A percentile compares a stretch with the other conserved stretches of the same genome.
These are phyloP conservation scores for Paedocypris micromegethes DNA, from an alignment of 2,797 vertebrate genomes.

Conservation along the genomic window DNA sequence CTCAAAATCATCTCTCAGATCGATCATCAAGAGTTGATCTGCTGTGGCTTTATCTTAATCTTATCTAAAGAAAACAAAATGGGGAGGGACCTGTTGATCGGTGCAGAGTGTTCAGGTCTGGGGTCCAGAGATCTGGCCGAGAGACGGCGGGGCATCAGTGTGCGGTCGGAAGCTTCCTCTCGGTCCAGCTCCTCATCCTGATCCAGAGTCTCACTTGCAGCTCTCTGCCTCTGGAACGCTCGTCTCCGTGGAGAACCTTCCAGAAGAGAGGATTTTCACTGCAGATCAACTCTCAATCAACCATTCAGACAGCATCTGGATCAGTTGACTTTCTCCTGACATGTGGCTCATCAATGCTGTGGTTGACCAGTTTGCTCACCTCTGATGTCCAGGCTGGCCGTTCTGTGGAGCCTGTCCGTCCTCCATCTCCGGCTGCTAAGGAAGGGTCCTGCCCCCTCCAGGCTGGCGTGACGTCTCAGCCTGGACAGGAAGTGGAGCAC, in stretches of 20 bases:
- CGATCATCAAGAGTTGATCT: too few relatives aligned
- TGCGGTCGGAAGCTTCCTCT: conserved; percentile 57
- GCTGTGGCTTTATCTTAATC: too few relatives aligned
- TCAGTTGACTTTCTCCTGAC: too few relatives aligned
- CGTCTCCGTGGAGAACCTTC: conserved; percentile 85
- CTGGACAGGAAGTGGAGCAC: conserved; percentile 87
- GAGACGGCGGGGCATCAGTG: conserved; percentile 66
- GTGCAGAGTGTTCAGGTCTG: conserved; percentile 67
- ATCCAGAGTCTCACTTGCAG: conserved; percentile 90
- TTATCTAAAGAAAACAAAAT: neutral
- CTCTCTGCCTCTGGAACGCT: conserved; percentile 90
- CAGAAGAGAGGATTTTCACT: neutral
- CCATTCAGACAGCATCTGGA: too few relatives aligned
- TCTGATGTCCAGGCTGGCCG: conserved; percentile 90
- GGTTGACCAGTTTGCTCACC: conserved; percentile 62
- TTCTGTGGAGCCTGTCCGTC: conserved; percentile 83
- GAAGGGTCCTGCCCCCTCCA: conserved; percentile 90
- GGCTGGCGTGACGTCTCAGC: conserved; percentile 86
- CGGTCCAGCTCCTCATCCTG: conserved; percentile 71
- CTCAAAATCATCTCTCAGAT: too few relatives aligned
- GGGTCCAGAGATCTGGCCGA: conserved; percentile 71
- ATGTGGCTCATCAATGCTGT: neutral
- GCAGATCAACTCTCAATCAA: too few relatives aligned
- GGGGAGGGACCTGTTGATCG: conserved; percentile 79
- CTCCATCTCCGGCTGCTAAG: conserved; percentile 91